Evolutionary conservation across 2,888 invertebrate species (phyloP), one percentile per base, ranked within the genome.

Genomic region (Lysandra bellargus): DNA sequence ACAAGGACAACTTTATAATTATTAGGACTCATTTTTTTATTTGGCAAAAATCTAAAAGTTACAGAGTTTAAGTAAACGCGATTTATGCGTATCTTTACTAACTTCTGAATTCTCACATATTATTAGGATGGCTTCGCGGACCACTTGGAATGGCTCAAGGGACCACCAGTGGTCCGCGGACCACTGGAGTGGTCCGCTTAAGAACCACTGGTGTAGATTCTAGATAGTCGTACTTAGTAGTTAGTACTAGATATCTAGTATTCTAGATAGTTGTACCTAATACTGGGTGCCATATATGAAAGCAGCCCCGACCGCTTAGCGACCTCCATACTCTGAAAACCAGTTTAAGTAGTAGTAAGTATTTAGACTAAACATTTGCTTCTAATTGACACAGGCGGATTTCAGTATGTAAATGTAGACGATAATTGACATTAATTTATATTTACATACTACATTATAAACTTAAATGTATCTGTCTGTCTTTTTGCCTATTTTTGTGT

Each of bases 331-430:
- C 17, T 14, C 33, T 37, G 2, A 69, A 4, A 69, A 69, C 69
- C 69, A 37, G 69, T 69, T 69, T 33, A 12, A 14, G 23, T 23
- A 23, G 23, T 23, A 23, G 14, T 4, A 69, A 14, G 5, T 69
- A 69, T 69, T 69, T 17, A 33, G 69, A 69, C 33, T 69, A 33
- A 69, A 33, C 69, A 69, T 69, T 69, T 69, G 33, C 5, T 14
- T 69, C 33, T 69, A 33, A 69, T 69, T 69, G 33, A 69, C 33
- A 37, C 69, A 37, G 33, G 69, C 69, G 33, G 69, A 69, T 37
- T 33, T 69, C 12, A 64, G 23, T 23, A 64, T 30, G 9, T 64
- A 64, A 30, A 64, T 64, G 64, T 9, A 23, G 30, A 64, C 4
- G 12, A 3, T 30, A 23, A 57, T 57, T 57, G 14, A 57, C 57